Base-by-base conservation (phyloP, 2,888 invertebrate species). In the Hypercompe scribonia region DNA sequence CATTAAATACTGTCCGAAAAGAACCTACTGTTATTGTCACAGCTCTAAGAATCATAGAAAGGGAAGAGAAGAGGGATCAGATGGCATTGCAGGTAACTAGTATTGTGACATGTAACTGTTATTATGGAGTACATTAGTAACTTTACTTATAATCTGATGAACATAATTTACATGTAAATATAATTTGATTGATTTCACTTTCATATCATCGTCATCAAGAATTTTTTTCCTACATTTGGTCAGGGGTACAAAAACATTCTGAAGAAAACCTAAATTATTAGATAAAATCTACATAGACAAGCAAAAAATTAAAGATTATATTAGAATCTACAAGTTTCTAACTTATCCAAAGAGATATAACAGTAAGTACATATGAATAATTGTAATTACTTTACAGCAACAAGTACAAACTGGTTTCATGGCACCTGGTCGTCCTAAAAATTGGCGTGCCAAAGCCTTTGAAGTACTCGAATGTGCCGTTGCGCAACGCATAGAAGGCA, bases 1-100 rank as follows among this genome's bases (percentile, higher is more conserved):
- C 99, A 1, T 94, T 99, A 67, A 99, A 99, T 88, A 99, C 99
- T 3, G 99, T 99, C 0, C 96, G 99, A 34, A 99, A 99, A 90
- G 98, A 99, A 88, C 99, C 99, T 0, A 99, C 98, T 0, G 97
- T 99, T 15, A 98, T 99, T 83, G 99, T 99, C 0, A 99, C 99
- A 13, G 99, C 99, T 0, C 92, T 99, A 58, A 96, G 99, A 81
- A 99, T 99, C 72, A 98, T 99, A 85, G 99, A 99, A 92, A 96
- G 99, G 72, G 99, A 99, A 92, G 99, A 99, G 89, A 98, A 98
- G 93, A 97, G 98, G 50, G 99, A 99, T 96, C 97, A 97, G 84
- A 98, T 98, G 93, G 98, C 99, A 18, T 87, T 98, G 79, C 97
- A 97, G 90, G 96, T 96, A 86, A 72, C 61, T 0, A 31, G 18